phyloP scores from a whole-genome alignment of 2,888 invertebrate species.

The Girardia tigrina region DNA sequence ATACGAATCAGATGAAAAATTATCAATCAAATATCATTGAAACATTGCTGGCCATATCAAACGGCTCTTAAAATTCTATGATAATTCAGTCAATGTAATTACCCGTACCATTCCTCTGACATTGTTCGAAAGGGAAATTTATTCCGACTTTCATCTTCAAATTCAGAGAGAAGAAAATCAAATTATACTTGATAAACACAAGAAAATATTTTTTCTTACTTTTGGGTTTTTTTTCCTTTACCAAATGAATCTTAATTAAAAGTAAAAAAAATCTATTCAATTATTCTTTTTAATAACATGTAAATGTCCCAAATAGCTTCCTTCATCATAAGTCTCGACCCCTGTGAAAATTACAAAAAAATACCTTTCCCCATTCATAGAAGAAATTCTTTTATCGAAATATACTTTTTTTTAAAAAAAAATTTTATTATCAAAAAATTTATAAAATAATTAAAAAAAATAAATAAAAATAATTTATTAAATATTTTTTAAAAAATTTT shows the following conservation, averaged over 20 bases:
- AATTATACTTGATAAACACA: neutral
- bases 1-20: constrained; percentile 9
- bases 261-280: too few relatives aligned
- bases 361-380: too few relatives aligned
- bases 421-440: too few relatives aligned
- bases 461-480: too few relatives aligned
- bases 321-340: too few relatives aligned
- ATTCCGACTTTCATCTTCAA: neutral
- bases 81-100: neutral
- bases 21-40: constrained; percentile 19
- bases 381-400: too few relatives aligned
- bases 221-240: neutral
- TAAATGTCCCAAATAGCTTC: too few relatives aligned
- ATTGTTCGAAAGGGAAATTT: neutral
- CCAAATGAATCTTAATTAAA: neutral
- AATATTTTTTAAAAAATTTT: too few relatives aligned
- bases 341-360: too few relatives aligned
- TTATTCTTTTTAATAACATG: neutral
- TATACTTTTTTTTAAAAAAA: too few relatives aligned
- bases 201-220: neutral
- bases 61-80: neutral
- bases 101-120: neutral
- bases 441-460: too few relatives aligned
- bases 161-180: neutral
- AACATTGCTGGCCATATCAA: constrained; percentile 18